Evolutionary conservation across 1,140 invertebrate species (phyloP).

Genomic region (Drosophila asahinai): DNA sequence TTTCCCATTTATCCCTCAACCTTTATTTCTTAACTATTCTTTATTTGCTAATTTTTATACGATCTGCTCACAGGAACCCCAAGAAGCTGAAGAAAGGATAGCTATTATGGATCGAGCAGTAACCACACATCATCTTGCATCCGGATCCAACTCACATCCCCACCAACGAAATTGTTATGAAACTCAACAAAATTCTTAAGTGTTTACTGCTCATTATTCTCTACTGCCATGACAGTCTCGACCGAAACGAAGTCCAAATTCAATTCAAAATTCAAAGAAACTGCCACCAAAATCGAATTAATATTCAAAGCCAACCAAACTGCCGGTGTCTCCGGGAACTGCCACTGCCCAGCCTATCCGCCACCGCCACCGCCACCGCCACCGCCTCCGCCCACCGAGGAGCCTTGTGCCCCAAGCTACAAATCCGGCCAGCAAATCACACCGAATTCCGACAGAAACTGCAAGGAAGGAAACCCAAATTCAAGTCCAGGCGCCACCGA

Average conservation of each 20-base stretch:
- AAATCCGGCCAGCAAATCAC: conserved; percentile 65
- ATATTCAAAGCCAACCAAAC: conserved; percentile 48
- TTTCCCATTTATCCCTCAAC: too few species aligned
- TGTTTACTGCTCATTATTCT: conserved; percentile 75
- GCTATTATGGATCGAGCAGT: conserved; percentile 68
- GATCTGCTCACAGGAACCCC: conserved; percentile 39
- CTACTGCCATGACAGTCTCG: conserved; percentile 62
- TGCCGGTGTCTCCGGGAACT: conserved; percentile 48
- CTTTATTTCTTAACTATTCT: not conserved
- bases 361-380: conserved; percentile 7
- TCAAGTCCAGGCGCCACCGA: conserved; percentile 50
- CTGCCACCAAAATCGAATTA: conserved; percentile 27
- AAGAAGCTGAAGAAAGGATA: conserved; percentile 49
- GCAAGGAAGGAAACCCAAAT: conserved; percentile 82
- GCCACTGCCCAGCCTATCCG: conserved; percentile 29
- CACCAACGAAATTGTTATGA: conserved; percentile 73
- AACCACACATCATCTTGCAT: conserved; percentile 34
- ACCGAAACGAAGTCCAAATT: conserved; percentile 22
- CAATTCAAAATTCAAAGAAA: conserved; percentile 20
- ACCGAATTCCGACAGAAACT: conserved; percentile 70
- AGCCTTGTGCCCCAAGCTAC: conserved; percentile 55
- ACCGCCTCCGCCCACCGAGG: conserved; percentile 33
- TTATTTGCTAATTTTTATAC: not conserved
- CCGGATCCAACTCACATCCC: conserved; percentile 25
- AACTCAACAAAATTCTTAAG: conserved; percentile 78